phyloP scores from a whole-genome alignment of 2,888 invertebrate genomes.

The Sesia apiformis region DNA sequence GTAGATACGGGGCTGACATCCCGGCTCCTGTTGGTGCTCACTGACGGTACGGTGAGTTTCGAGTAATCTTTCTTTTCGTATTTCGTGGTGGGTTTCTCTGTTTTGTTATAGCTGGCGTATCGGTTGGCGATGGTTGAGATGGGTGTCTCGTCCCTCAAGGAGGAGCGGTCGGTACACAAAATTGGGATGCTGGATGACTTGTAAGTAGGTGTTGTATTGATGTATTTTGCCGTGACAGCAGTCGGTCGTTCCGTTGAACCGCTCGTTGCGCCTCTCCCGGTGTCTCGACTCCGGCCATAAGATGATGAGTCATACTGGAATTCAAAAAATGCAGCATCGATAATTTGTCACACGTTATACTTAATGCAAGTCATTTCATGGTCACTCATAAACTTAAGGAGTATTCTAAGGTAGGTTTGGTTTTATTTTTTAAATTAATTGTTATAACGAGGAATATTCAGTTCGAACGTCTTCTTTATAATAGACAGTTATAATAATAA shows the following conservation, averaged over 20 bases:
- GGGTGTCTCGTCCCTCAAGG: constrained; percentile 49
- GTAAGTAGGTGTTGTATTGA: constrained; percentile 49
- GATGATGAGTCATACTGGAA: constrained; percentile 64
- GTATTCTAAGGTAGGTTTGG: neutral
- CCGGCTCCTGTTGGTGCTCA: constrained; percentile 55
- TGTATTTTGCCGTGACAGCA: constrained; percentile 63
- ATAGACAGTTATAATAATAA: too few species aligned
- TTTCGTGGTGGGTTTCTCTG: constrained; percentile 23
- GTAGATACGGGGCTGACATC: constrained; percentile 73
- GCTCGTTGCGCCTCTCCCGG: constrained; percentile 29
- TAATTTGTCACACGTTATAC: neutral
- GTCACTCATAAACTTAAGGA: neutral
- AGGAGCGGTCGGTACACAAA: constrained; percentile 41
- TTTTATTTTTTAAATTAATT: neutral
- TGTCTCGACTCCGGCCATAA: constrained; percentile 50
- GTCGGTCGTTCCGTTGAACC: constrained; percentile 45
- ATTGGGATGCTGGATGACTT: constrained; percentile 68
- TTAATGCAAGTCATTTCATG: neutral
- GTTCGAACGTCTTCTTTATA: too few species aligned
- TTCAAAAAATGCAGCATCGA: constrained; percentile 5
- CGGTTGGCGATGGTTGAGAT: constrained; percentile 56
- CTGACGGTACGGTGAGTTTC: constrained; percentile 45
- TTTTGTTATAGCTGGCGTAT: constrained; percentile 53
- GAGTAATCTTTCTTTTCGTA: constrained; percentile 69
- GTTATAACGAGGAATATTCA: neutral